Percentiles rank a stretch among this genome's conserved stretches.
Conservation (phyloP, 2,797 vertebrate species). For the Crocodylus rhombifer region DNA sequence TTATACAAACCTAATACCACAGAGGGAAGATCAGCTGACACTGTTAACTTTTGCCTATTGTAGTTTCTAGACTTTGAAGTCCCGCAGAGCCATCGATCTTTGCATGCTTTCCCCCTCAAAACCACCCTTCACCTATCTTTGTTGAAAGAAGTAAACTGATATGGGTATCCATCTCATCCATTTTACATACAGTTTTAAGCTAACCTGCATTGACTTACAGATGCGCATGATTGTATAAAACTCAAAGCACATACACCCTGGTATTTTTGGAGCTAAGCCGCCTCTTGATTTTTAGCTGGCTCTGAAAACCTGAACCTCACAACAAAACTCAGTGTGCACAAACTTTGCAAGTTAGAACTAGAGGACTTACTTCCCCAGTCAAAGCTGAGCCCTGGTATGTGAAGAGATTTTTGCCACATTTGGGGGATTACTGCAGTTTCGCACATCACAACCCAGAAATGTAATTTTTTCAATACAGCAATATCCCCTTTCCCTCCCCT, state of each 20-base stretch:
- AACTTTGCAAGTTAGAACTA: background rate
- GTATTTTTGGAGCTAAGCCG: background rate
- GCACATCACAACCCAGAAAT: accelerated
- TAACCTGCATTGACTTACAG: background rate
- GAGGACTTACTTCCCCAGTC: background rate
- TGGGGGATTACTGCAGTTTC: background rate
- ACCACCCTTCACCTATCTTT: background rate
- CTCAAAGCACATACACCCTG: background rate
- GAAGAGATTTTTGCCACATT: slow-evolving; percentile 1
- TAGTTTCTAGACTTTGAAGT: background rate
- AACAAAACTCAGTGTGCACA: background rate
- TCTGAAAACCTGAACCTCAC: background rate
- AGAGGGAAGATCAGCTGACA: background rate
- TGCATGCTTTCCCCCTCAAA: background rate
- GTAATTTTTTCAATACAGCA: background rate
- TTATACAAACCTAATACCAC: background rate
- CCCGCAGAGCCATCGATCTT: background rate
- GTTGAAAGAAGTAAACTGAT: background rate
- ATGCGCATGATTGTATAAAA: background rate
- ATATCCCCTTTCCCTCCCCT: background rate
- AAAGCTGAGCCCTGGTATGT: background rate
- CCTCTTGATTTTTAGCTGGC: background rate
- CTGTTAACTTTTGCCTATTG: background rate
- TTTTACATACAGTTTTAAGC: background rate
- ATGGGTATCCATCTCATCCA: background rate